Evolutionary conservation across 2,113 vertebrate species (phyloP).

Genomic region (Hepsetus odoe): DNA sequence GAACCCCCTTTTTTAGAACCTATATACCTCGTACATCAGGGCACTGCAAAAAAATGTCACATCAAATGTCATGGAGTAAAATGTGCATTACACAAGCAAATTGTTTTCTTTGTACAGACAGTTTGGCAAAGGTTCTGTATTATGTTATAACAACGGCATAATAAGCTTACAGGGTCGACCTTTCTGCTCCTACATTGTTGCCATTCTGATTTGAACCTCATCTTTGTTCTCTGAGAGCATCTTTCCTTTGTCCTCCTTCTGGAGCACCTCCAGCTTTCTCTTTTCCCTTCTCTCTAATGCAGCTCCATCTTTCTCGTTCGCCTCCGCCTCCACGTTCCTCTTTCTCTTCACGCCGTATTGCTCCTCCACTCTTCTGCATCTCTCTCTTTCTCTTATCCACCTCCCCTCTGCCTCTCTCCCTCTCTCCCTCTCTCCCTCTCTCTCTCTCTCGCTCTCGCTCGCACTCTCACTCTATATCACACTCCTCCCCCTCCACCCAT

Average conservation of each 20-base stretch:
- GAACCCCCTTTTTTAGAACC: no score
- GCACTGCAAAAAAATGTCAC: no score
- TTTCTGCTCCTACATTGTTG: neutral
- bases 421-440: constrained; percentile 23
- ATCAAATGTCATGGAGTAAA: no score
- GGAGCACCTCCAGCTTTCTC: neutral
- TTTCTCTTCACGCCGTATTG: constrained; percentile 35
- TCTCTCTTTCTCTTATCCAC: no score
- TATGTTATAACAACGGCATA: neutral
- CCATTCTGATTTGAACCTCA: neutral
- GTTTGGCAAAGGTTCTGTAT: no score
- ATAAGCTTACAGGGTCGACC: neutral
- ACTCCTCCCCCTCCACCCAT: constrained; percentile 39
- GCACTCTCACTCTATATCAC: constrained; percentile 41
- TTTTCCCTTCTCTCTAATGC: neutral
- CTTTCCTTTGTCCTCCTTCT: neutral
- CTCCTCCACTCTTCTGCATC: constrained; percentile 32
- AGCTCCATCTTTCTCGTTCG: constrained; percentile 1
- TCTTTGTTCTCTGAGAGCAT: neutral
- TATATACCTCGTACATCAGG: no score
- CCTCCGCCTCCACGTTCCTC: constrained; percentile 29
- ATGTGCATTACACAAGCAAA: no score
- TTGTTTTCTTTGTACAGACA: no score
- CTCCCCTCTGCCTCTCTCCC: no score
- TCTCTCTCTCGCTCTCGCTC: constrained; percentile 7